Conservation (phyloP, 1,140 invertebrate species). For the Solenopsis fugax region DNA sequence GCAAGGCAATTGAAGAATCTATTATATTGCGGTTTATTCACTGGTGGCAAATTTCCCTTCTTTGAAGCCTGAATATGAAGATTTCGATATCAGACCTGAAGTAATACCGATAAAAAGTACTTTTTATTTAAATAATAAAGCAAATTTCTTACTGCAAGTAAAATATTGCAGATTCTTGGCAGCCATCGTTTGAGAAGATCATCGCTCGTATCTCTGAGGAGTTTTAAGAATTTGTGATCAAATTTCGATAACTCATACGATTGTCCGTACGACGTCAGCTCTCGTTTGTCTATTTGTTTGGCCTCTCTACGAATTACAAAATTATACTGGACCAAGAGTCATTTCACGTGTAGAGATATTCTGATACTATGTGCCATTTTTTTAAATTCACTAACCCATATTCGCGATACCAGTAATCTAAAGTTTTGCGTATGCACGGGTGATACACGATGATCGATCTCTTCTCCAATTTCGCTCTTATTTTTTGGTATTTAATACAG, state of each 20-base stretch:
- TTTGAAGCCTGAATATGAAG: conserved; percentile 89
- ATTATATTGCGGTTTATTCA: conserved; percentile 89
- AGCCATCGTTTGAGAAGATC: conserved; percentile 88
- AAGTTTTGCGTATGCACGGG: conserved; percentile 92
- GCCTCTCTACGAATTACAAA: background rate
- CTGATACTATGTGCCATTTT: background rate
- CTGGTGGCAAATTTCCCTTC: conserved; percentile 91
- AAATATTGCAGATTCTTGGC: conserved; percentile 86
- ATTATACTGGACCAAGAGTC: background rate
- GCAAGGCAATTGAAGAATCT: conserved; percentile 94
- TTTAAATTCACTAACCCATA: conserved; percentile 88
- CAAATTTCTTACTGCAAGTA: conserved; percentile 69
- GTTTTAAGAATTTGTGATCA: conserved; percentile 86
- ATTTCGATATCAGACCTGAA: background rate
- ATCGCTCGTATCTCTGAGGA: conserved; percentile 87
- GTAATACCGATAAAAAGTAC: background rate
- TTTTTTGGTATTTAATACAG: conserved; percentile 71
- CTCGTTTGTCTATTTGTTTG: conserved; percentile 85
- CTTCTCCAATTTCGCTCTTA: conserved; percentile 81
- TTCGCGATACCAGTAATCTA: conserved; percentile 93
- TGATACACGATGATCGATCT: conserved; percentile 93
- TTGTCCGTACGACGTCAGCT: conserved; percentile 83
- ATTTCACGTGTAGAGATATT: background rate
- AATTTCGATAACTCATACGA: conserved; percentile 88
- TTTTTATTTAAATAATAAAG: background rate